Base-by-base conservation (phyloP, 2,113 vertebrate genomes). In the Myiozetetes cayanensis region DNA sequence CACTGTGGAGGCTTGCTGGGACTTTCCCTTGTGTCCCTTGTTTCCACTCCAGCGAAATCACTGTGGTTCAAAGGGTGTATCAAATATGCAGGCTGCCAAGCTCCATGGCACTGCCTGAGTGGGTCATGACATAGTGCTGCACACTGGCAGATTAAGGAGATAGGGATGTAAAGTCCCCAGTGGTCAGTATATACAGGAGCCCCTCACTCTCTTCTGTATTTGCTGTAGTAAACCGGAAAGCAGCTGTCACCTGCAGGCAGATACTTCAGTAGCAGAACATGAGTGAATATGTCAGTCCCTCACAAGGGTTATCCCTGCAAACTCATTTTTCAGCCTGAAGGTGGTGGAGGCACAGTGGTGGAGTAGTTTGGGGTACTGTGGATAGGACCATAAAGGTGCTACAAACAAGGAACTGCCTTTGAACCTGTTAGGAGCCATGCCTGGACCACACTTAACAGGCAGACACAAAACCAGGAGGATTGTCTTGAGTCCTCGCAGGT, bases 1-100 rank as follows among this genome's bases (percentile, higher is more conserved):
- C 46, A 47, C 39, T n/a, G 39, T 1, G 0, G 3, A 52, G 16
- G 1, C 9, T 47, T 47, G 5, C 6, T 49, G 43, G 9, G 14
- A 24, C 4, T 81, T 75, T 66, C 6, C 8, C 17, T 50, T 39
- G 6, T 24, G 10, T 55, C 9, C 24, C 16, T 41, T 41, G 10
- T 15, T 71, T 92, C 20, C 12, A 28, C 12, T 47, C 47, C 67
- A 31, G 25, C 50, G 37, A 35, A 65, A 87, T 18, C 8, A 55
- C 5, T 4, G 1, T 53, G 11, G 28, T 52, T 75, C 72, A 17
- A 44, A 87, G 12, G 12, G 4, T 59, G 4, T 39, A 22, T 47
- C 6, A 13, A 78, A 50, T 14, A 79, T 2, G 0, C 19, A 59
- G 41, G 14, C 6, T 86, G 16, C 14, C 47, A 81, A 17, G 47